Conservation (phyloP, 2,113 vertebrate species). For the Antennarius striatus region DNA sequence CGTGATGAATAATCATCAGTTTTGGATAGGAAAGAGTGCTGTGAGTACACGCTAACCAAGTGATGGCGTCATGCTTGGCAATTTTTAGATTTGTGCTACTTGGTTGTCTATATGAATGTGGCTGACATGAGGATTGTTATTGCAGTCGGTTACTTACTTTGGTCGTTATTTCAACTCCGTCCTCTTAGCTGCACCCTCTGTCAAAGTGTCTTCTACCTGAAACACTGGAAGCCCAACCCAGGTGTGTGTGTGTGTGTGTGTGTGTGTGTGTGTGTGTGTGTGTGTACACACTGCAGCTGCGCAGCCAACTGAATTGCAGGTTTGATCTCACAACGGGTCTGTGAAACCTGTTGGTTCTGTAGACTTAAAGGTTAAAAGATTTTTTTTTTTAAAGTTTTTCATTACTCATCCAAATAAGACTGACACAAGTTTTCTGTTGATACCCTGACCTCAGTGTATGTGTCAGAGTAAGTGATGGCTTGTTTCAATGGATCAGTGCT, state of each 20-base stretch:
- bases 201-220: slow-evolving; percentile 4
- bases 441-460: slow-evolving; percentile 22
- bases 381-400: background rate
- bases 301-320: slow-evolving; percentile 3
- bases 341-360: background rate
- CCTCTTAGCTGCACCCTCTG: slow-evolving; percentile 1
- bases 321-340: slow-evolving; percentile 8
- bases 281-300: slow-evolving; percentile 14
- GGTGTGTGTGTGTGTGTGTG: slow-evolving; percentile 2
- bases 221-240: background rate
- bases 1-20: slow-evolving; percentile 2
- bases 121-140: slow-evolving; percentile 11
- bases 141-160: slow-evolving; percentile 1
- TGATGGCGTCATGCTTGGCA: slow-evolving; percentile 10
- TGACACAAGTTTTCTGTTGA: slow-evolving; percentile 38
- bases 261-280: too few relatives aligned
- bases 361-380: slow-evolving; percentile 27
- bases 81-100: slow-evolving; percentile 28
- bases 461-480: slow-evolving; percentile 12
- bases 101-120: background rate
- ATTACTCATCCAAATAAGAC: slow-evolving; percentile 17
- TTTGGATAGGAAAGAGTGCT: slow-evolving; percentile 7
- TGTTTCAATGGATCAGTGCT: slow-evolving; percentile 11
- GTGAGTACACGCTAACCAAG: slow-evolving; percentile 6
- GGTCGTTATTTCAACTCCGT: background rate